A percentile compares a stretch with the other conserved stretches of the same genome.
phyloP scores from a whole-genome alignment of 2,888 invertebrate genomes.

The Rhingia rostrata region DNA sequence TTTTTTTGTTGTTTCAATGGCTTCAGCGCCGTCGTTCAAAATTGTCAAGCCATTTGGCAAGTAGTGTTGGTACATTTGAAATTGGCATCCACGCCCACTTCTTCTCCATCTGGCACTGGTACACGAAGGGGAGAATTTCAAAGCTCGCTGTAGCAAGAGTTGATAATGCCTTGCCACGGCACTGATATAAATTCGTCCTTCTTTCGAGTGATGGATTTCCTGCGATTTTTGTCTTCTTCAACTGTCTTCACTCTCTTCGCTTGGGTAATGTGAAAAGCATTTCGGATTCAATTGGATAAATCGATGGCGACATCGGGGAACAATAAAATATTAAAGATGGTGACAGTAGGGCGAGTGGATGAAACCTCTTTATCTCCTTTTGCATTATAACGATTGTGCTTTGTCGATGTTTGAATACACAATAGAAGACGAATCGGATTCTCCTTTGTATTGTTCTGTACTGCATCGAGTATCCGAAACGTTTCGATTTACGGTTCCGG shows the following conservation, averaged over 20 bases:
- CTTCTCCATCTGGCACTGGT: neutral
- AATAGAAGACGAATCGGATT: constrained; percentile 39
- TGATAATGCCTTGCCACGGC: constrained; percentile 28
- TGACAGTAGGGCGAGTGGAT: neutral
- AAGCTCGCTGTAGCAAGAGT: neutral
- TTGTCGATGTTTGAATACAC: constrained; percentile 24
- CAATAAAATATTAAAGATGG: constrained; percentile 48
- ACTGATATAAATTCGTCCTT: constrained; percentile 19
- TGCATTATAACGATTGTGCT: constrained; percentile 29
- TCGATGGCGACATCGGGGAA: constrained; percentile 61
- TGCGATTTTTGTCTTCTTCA: neutral
- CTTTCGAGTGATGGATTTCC: constrained; percentile 46
- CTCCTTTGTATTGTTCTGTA: constrained; percentile 33
- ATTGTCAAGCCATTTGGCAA: neutral
- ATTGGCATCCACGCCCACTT: constrained; percentile 17
- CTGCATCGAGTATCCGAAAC: constrained; percentile 39
- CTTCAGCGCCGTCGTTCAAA: constrained; percentile 1
- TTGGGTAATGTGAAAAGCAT: constrained; percentile 46
- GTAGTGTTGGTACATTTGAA: constrained; percentile 8
- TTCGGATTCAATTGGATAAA: constrained; percentile 59
- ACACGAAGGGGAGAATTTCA: neutral
- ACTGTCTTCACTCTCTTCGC: neutral
- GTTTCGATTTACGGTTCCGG: constrained; percentile 49
- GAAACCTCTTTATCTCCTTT: neutral
- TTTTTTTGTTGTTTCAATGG: neutral